Evolutionary conservation across 2,888 invertebrate genomes (phyloP), one percentile per base, ranked within the genome.

Genomic region (Polydrusus pterygomalis): DNA sequence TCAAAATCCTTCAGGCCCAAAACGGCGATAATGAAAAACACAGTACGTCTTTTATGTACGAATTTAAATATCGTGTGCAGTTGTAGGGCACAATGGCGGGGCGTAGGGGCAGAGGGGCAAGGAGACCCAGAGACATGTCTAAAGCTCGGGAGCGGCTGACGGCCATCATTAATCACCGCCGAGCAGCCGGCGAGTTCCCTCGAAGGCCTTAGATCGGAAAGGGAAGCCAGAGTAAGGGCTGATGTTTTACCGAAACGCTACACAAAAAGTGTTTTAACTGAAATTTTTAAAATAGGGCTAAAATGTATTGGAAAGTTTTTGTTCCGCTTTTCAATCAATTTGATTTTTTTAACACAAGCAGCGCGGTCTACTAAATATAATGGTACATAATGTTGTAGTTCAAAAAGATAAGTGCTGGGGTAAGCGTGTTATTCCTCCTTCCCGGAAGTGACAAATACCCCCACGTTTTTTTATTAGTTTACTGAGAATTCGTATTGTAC

Each of bases 91-190:
- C 49, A 47, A 56, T 51, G 63, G 51, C 70, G 70, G 63, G 43
- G 83, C 82, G 81, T 83, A 82, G 82, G 83, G 82, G 83, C 83
- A 83, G 82, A 82, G 79, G 80, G 80, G 80, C 82, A 83, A 84
- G 83, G 84, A 72, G 85, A 84, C 85, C 84, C 85, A 85, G 86
- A 86, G 86, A 86, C 87, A 86, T 85, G 87, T 87, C 86, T 86
- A 87, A 87, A 87, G 86, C 87, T 87, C 86, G 86, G 87, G 85
- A 87, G 83, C 86, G 85, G 84, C 85, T 87, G 87, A 87, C 87
- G 80, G 81, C 81, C 79, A 88, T 87, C 88, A 88, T 88, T 88
- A 87, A 88, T 87, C 87, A 87, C 85, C 82, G 81, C 84, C 84
- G 85, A 86, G 85, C 87, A 87, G 87, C 86, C 87, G 87, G 87